Evolutionary conservation across 2,113 vertebrate genomes (phyloP).

Genomic region (Ceuthmochares aereus): DNA sequence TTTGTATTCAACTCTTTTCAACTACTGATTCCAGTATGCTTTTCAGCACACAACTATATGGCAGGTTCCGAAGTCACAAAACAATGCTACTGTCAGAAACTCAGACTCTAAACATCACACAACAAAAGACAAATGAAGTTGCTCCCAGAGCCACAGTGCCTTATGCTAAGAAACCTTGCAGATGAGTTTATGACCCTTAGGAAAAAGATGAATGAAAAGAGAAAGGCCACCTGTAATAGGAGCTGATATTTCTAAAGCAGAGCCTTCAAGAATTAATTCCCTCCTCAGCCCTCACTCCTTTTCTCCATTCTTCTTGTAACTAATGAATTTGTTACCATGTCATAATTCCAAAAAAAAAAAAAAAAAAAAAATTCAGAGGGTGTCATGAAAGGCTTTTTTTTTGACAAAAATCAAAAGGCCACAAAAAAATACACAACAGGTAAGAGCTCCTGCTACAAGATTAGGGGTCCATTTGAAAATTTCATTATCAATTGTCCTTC

Average conservation of each 20-base stretch:
- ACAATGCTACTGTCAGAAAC: background rate
- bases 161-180: background rate
- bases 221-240: background rate
- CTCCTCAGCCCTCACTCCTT: background rate
- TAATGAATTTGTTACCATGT: background rate
- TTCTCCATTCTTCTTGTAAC: background rate
- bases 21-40: background rate
- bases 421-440: background rate
- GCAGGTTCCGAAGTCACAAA: background rate
- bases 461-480: constrained; percentile 8
- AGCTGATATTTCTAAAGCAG: background rate
- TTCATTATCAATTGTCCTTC: constrained; percentile 12
- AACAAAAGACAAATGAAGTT: background rate
- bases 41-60: background rate
- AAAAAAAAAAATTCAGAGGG: background rate
- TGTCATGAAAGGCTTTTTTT: background rate
- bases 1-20: background rate
- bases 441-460: background rate
- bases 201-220: background rate
- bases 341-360: background rate
- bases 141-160: background rate
- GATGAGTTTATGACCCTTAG: background rate
- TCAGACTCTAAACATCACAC: background rate
- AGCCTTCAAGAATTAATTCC: background rate
- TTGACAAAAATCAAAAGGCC: background rate